Percentiles rank a stretch among this genome's conserved stretches.
phyloP scores from a whole-genome alignment of 2,797 vertebrate species.

The Clarias fuscus region DNA sequence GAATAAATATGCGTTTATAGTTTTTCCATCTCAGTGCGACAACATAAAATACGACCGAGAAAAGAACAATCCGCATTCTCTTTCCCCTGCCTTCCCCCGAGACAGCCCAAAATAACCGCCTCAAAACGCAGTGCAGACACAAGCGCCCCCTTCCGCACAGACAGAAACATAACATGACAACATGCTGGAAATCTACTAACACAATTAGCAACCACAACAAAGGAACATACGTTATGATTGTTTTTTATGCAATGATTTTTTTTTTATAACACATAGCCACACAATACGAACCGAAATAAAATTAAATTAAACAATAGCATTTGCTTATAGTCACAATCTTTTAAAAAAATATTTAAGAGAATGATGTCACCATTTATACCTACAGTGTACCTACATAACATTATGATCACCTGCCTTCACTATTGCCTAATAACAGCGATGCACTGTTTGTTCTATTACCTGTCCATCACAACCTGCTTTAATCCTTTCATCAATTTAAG shows the following conservation, averaged over 20 bases:
- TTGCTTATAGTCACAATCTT: neutral
- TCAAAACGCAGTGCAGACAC: constrained; percentile 1
- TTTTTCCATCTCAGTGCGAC: neutral
- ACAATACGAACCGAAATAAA: neutral
- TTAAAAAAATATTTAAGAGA: neutral
- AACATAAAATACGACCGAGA: neutral
- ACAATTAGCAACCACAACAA: constrained; percentile 10
- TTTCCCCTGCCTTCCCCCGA: constrained; percentile 16
- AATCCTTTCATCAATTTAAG: too few species aligned
- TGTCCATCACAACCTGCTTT: too few species aligned
- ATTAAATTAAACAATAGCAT: neutral
- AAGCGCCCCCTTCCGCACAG: constrained; percentile 20
- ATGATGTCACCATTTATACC: neutral
- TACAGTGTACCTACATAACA: too few species aligned
- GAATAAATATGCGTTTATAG: neutral
- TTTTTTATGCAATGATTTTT: too few species aligned
- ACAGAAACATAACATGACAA: neutral
- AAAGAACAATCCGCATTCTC: constrained; percentile 24
- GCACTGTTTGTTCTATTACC: too few species aligned
- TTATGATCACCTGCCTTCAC: too few species aligned
- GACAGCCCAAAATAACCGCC: constrained; percentile 27
- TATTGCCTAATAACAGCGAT: too few species aligned
- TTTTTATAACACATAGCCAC: neutral
- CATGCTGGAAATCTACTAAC: neutral
- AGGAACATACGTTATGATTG: neutral